phyloP scores from a whole-genome alignment of 1,140 invertebrate genomes.

The Drosophila mauritiana region DNA sequence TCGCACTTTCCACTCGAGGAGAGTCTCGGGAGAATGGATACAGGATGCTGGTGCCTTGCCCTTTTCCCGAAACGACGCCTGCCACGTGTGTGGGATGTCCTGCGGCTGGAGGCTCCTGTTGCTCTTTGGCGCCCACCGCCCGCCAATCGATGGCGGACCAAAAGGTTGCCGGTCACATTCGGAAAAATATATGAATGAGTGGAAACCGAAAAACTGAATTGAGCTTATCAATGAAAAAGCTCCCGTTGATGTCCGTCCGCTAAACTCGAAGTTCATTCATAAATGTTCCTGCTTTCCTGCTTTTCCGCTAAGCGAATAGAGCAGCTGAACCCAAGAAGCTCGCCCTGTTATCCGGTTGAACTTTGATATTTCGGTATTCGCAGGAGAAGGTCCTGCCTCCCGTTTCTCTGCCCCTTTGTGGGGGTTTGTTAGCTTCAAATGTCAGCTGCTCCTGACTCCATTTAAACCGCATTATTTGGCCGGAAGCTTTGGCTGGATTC shows the following conservation, averaged over 20 bases:
- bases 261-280: constrained; percentile 46
- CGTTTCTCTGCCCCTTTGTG: neutral
- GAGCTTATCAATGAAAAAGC: constrained; percentile 72
- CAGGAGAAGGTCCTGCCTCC: neutral
- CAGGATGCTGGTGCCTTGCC: constrained; percentile 58
- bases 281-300: neutral
- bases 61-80: constrained; percentile 52
- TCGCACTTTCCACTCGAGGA: constrained; percentile 41
- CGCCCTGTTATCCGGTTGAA: constrained; percentile 30
- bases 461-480: constrained; percentile 7
- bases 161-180: constrained; percentile 13
- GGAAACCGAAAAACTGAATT: constrained; percentile 36
- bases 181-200: constrained; percentile 51
- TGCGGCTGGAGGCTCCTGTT: constrained; percentile 19
- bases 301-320: neutral
- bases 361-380: constrained; percentile 52
- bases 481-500: constrained; percentile 24
- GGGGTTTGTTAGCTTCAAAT: constrained; percentile 25
- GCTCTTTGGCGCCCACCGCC: constrained; percentile 8
- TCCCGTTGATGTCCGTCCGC: constrained; percentile 35
- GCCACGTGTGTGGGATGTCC: constrained; percentile 58
- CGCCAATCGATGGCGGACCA: constrained; percentile 20
- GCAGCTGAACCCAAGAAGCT: neutral
- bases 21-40: constrained; percentile 18
- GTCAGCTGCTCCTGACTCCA: constrained; percentile 26